Base-by-base conservation (phyloP, 2,888 invertebrate genomes). In the Eupithecia exiguata region DNA sequence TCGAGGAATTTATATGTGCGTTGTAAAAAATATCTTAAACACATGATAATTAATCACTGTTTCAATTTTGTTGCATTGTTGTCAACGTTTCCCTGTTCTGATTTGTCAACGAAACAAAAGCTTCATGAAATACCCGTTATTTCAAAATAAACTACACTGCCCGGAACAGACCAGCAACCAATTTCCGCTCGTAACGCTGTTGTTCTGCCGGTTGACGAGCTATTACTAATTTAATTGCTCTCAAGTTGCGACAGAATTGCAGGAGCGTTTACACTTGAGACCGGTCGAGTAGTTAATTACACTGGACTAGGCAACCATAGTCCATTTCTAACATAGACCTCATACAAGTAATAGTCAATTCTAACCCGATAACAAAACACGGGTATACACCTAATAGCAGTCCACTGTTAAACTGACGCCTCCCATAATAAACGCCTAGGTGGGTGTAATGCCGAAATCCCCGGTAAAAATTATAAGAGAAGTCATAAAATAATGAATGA, bases 191-290 rank as follows among this genome's bases (percentile, higher is more conserved):
- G n/a, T 35, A 21, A 69, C 38, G 69, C 46, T 71, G 73, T 69
- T 79, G 75, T 78, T 78, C 70, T 69, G 62, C 62, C 66, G 69
- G 78, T 74, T 79, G 79, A 79, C 67, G 74, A 72, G 77, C 76
- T 70, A 78, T 84, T 81, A 82, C 73, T 76, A 81, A 80, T 80
- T 84, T 77, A 73, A 77, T 77, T 80, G 75, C 77, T 71, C 68
- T 76, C 61, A n/a, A 58, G 61, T 43, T 69, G 67, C 72, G 72
- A 71, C 68, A 53, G 30, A 36, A 69, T 69, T 58, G 40, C 14
- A n/a, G 70, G 79, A 63, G 74, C 72, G 75, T 82, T 84, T 76
- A 36, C 71, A 74, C 46, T 68, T 38, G 53, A 46, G 38, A 49
- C 25, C 18, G 0, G 36, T n/a, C 69, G 61, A 40, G 38, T 40